Evolutionary conservation across 2,113 vertebrate genomes (phyloP), one percentile per base, ranked within the genome.

Genomic region (Pholis gunnellus): DNA sequence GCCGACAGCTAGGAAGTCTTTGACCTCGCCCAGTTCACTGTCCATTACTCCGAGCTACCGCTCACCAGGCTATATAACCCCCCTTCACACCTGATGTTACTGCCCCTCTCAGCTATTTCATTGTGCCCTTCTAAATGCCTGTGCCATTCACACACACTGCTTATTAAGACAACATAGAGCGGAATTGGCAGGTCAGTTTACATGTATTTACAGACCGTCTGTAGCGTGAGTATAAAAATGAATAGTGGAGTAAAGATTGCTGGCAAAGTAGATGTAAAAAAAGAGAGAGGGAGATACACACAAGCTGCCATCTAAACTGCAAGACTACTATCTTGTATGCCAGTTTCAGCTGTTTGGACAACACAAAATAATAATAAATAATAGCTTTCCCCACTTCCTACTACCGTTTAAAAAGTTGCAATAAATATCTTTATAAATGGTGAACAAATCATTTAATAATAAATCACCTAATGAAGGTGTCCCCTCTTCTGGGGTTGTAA

Each of bases 31-130:
- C 72, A 75, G 68, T 81, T 84, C 82, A 66, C 61, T 50, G 59
- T 65, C 78, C 82, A 87, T 91, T 87, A 88, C 82, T 90, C 88
- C 85, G 61, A 83, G 65, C 74, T 34, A 46, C 74, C 11, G 71
- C 81, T 61, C 78, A 20, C 74, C 7, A n/a, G 65, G 68, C 75
- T 44, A 8, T 4, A 34, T 66, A 60, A 85, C 82, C 80, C 84
- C 72, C 66, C 17, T 46, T 77, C 75, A 77, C 70, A 81, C 66
- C 63, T 44, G 13, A 52, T 57, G 60, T 25, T 75, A 66, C 64
- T 81, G 40, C 22, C 57, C 15, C 84, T 78, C 48, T 74, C 77
- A 79, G 79, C 70, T 68, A 25, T 68, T 73, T 63, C 70, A 36
- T 20, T 57, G 67, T 46, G 72, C 72, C 77, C 60, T 79, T 83